phyloP scores from a whole-genome alignment of 2,797 vertebrate species.

The Podarcis siculus region DNA sequence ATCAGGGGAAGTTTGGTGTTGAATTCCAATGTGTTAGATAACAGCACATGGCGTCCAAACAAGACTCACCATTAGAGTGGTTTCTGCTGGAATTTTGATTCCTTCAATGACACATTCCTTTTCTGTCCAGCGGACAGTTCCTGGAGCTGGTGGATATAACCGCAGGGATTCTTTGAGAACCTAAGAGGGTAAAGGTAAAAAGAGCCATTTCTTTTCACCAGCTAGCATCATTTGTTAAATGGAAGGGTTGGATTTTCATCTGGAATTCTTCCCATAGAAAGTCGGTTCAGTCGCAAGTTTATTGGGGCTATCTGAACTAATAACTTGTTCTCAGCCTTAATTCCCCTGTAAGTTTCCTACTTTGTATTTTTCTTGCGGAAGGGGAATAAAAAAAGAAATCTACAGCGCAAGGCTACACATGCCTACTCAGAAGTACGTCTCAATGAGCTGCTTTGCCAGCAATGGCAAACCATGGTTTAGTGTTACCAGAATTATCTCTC shows the following conservation, averaged over 20 bases:
- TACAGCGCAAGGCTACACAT: not conserved
- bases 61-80: slow-evolving; percentile 74
- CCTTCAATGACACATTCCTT: slow-evolving; percentile 81
- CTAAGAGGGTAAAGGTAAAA: slow-evolving; percentile 63
- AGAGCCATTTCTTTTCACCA: not conserved
- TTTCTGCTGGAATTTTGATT: slow-evolving; percentile 81
- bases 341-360: not conserved
- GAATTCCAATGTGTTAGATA: not conserved
- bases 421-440: not conserved
- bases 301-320: not conserved
- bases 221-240: not conserved
- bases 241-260: not conserved
- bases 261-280: not conserved
- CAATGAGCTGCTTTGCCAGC: not conserved
- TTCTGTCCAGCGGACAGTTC: slow-evolving; percentile 80
- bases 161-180: slow-evolving; percentile 91
- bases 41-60: not conserved
- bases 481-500: not conserved
- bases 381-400: not conserved
- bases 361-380: not conserved
- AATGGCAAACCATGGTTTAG: not conserved
- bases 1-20: not conserved
- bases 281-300: not conserved
- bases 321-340: not conserved
- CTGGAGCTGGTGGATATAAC: slow-evolving; percentile 84